phyloP scores from a whole-genome alignment of 2,888 invertebrate genomes.

The Nipponacmea schrenckii region DNA sequence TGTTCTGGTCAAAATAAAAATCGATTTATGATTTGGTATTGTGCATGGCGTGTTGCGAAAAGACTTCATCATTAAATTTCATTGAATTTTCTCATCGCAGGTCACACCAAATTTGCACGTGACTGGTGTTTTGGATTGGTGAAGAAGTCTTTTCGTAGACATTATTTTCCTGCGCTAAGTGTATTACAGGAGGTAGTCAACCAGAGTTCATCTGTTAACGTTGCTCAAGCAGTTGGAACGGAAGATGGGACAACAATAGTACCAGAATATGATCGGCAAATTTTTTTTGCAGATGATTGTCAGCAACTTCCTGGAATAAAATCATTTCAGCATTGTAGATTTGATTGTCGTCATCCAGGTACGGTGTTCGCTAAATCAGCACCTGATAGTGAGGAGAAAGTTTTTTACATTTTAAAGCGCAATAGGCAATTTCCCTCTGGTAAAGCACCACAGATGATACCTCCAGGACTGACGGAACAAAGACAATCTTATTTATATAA shows the following conservation, averaged over 20 bases:
- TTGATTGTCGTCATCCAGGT: not conserved
- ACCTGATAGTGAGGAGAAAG: not conserved
- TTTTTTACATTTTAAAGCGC: not conserved
- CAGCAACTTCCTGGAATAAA: slow-evolving; percentile 24
- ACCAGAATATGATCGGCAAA: slow-evolving; percentile 20
- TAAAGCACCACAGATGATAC: not conserved
- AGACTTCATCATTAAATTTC: slow-evolving; percentile 14
- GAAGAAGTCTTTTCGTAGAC: slow-evolving; percentile 18
- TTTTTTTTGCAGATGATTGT: too few relatives aligned
- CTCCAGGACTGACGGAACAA: not conserved
- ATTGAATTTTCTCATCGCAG: slow-evolving; percentile 22
- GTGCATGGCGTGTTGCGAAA: slow-evolving; percentile 19
- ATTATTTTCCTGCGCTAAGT: slow-evolving; percentile 17
- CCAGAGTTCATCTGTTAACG: slow-evolving; percentile 26
- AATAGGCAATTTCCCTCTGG: not conserved
- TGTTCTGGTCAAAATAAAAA: slow-evolving; percentile 24
- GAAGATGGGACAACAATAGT: slow-evolving; percentile 22
- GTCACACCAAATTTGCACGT: slow-evolving; percentile 34
- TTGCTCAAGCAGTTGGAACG: slow-evolving; percentile 23
- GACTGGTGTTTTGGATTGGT: slow-evolving; percentile 34
- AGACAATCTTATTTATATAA: not conserved
- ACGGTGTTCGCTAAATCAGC: not conserved
- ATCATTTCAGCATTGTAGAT: not conserved
- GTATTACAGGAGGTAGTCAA: slow-evolving; percentile 22
- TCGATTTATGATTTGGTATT: slow-evolving; percentile 22